Percentiles rank a stretch among this genome's conserved stretches.
Conservation (phyloP, 2,888 invertebrate genomes). For the Incurvaria masculella region DNA sequence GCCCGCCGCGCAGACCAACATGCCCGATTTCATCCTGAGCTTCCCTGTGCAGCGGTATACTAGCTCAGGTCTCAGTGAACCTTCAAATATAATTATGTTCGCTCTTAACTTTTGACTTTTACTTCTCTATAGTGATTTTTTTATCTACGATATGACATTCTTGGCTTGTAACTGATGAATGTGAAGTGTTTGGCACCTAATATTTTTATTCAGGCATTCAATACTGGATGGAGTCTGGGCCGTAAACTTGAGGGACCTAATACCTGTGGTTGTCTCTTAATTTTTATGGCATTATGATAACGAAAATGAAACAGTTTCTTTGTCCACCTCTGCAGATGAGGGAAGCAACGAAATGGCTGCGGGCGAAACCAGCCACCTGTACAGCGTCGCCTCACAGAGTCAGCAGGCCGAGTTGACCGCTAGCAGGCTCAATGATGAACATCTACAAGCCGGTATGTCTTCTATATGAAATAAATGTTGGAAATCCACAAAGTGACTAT, state of each 20-base stretch:
- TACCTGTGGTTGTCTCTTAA: no score
- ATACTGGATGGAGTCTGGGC: no score
- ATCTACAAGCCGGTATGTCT: conserved; percentile 24
- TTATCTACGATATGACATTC: no score
- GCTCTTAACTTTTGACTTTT: no score
- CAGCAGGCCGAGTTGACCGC: conserved; percentile 30
- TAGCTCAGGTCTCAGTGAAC: neutral
- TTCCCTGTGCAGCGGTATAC: conserved; percentile 38
- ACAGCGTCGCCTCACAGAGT: conserved; percentile 23
- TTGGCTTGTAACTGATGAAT: no score
- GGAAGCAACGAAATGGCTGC: conserved; percentile 20
- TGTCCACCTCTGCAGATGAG: no score
- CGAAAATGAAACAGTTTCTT: no score
- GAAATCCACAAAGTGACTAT: neutral
- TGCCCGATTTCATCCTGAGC: conserved; percentile 55
- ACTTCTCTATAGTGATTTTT: no score
- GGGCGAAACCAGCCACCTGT: conserved; percentile 23
- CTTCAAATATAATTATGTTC: neutral
- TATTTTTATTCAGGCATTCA: no score
- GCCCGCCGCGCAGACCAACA: conserved; percentile 31
- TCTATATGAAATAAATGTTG: neutral
- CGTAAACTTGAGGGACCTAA: no score
- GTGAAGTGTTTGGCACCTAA: no score
- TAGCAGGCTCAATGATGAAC: conserved; percentile 19
- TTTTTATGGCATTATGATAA: no score